A percentile compares a stretch with the other conserved stretches of the same genome.
These are phyloP conservation scores for Mylabris phalerata DNA, from an alignment of 1,140 invertebrate species.

Conservation along the genomic window DNA sequence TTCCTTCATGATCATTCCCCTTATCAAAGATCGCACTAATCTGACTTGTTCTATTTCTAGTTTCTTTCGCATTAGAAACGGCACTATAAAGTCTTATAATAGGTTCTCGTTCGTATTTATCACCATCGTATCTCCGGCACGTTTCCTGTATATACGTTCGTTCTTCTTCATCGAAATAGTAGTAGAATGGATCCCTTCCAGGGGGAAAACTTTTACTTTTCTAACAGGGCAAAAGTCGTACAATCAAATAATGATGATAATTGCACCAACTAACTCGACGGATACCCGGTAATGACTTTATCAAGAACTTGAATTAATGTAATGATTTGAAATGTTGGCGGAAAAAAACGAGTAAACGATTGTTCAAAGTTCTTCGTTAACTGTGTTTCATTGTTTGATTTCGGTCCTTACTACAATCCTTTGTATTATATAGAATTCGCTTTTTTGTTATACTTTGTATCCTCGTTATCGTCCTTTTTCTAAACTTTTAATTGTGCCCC, in stretches of 20 bases:
- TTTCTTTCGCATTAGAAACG: constrained; percentile 30
- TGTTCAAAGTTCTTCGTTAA: constrained; percentile 30
- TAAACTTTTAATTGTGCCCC: too few species aligned
- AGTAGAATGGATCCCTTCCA: too few species aligned
- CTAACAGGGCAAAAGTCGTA: constrained; percentile 10
- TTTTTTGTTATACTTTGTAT: too few species aligned
- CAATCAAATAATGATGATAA: constrained; percentile 38
- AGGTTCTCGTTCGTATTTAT: constrained; percentile 31
- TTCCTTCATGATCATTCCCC: not conserved
- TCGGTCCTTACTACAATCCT: constrained; percentile 2
- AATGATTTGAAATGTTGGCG: constrained; percentile 21
- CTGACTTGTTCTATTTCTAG: constrained; percentile 33
- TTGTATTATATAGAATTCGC: too few species aligned
- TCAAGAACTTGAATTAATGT: constrained; percentile 35
- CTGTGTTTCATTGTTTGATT: constrained; percentile 28
- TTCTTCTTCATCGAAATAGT: too few species aligned
- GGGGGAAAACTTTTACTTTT: constrained; percentile 21
- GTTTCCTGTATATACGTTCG: constrained; percentile 19
- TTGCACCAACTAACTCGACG: constrained; percentile 26
- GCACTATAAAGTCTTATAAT: constrained; percentile 30
- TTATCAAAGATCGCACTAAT: constrained; percentile 29
- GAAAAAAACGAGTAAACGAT: constrained; percentile 19
- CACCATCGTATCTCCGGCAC: constrained; percentile 34
- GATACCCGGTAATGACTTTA: constrained; percentile 33
- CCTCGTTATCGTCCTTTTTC: too few species aligned